Conservation (phyloP, 2,113 vertebrate species). For the Calyptomena viridis region DNA sequence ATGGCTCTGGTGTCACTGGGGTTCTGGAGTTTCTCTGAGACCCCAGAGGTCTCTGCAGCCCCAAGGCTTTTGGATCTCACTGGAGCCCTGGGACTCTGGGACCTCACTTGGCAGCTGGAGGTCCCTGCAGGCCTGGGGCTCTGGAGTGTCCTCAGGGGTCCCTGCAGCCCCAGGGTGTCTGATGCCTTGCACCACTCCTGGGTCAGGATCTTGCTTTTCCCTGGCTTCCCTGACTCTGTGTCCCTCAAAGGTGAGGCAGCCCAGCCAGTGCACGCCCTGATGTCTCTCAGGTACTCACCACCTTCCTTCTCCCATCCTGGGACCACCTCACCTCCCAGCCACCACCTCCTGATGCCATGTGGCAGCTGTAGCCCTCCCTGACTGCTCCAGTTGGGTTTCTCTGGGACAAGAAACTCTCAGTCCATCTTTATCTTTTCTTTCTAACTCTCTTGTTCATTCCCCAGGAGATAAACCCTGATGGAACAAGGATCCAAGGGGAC, state of each 20-base stretch:
- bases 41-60: accelerated
- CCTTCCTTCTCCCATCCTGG: not conserved
- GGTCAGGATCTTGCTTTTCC: accelerated
- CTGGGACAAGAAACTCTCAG: not conserved
- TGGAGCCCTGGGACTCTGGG: too few species aligned
- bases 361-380: not conserved
- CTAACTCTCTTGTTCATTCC: not conserved
- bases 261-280: not conserved
- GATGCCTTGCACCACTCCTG: not conserved
- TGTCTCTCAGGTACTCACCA: not conserved
- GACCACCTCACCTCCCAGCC: not conserved
- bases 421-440: not conserved
- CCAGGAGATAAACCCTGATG: not conserved
- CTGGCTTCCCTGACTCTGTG: not conserved
- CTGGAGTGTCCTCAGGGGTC: not conserved
- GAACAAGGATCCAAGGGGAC: not conserved
- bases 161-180: not conserved
- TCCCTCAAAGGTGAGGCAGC: not conserved
- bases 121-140: not conserved
- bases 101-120: too few species aligned
- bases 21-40: not conserved
- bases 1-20: not conserved
- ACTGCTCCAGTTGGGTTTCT: not conserved
- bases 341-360: not conserved
- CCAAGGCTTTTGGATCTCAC: not conserved